Base-by-base conservation (phyloP, 2,113 vertebrate species). In the Muscicapa adusta region DNA sequence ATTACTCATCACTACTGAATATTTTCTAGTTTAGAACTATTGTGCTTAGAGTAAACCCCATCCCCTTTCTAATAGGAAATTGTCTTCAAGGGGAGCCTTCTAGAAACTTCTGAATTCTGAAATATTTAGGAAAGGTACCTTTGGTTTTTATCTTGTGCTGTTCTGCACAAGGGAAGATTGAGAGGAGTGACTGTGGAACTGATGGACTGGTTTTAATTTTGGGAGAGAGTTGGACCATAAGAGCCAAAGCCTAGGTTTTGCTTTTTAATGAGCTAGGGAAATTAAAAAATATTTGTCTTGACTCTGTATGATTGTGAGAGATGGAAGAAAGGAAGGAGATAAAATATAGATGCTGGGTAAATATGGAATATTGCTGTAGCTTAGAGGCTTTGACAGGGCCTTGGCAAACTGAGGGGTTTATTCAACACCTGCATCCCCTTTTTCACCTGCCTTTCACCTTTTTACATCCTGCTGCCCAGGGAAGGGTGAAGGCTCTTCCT, bases 251-350 rank as follows among this genome's bases (percentile, higher is more conserved):
- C 17, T 42, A 29, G 13, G 18, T 33, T 94, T 91, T 66, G 31
- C 12, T 91, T 92, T 87, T 90, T 80, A 93, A 93, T 84, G 88
- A 93, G 53, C 65, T 25, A 17, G 18, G 54, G 48, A 88, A 93
- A 93, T 93, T 94, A 94, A 90, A 95, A 95, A 90, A 25, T 92
- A 75, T 80, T 91, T 84, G n/a, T 88, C 82, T 93, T 95, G 61
- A 47, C 28, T 83, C 63, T 33, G 4, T 89, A 8, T 38, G 81
- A 18, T 42, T 28, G 23, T 56, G 54, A 81, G 51, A 43, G 34
- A 56, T 9, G 20, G 58, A 73, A 51, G 29, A 29, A 56, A 65
- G 47, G 50, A 61, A 60, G 50, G 43, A 56, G 43, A 36, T 67
- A 57, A 84, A 91, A 56, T 66, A 45, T 3, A 66, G 50, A 25